phyloP scores from a whole-genome alignment of 2,113 vertebrate species.

The Hystrix cristata region DNA sequence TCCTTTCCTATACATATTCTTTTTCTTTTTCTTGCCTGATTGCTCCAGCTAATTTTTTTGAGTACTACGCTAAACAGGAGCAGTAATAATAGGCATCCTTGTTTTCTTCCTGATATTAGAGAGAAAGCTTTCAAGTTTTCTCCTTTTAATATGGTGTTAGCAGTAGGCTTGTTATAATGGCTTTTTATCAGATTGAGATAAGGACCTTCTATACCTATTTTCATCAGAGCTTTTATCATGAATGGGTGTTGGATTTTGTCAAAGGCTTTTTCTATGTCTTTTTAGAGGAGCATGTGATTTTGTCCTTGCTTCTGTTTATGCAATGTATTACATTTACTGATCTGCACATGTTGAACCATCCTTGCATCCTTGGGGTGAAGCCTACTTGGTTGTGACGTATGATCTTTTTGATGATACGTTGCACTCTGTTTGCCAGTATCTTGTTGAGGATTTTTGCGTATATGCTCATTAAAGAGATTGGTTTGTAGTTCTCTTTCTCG shows the following conservation, averaged over 20 bases:
- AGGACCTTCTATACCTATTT: neutral
- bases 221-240: neutral
- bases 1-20: neutral
- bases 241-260: neutral
- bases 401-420: neutral
- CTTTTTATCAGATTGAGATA: neutral
- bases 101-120: neutral
- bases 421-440: neutral
- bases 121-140: neutral
- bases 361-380: neutral
- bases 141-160: neutral
- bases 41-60: neutral
- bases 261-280: neutral
- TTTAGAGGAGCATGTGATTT: neutral
- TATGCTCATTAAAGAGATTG: neutral
- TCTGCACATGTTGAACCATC: neutral
- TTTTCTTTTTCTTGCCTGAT: neutral
- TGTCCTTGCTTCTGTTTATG: neutral
- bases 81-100: neutral
- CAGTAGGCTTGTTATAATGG: neutral
- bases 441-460: neutral
- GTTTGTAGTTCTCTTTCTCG: neutral
- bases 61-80: neutral
- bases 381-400: neutral
- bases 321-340: neutral